Percentiles rank a stretch among this genome's conserved stretches.
phyloP scores from a whole-genome alignment of 2,797 vertebrate species.

The Xerus rutilus region DNA sequence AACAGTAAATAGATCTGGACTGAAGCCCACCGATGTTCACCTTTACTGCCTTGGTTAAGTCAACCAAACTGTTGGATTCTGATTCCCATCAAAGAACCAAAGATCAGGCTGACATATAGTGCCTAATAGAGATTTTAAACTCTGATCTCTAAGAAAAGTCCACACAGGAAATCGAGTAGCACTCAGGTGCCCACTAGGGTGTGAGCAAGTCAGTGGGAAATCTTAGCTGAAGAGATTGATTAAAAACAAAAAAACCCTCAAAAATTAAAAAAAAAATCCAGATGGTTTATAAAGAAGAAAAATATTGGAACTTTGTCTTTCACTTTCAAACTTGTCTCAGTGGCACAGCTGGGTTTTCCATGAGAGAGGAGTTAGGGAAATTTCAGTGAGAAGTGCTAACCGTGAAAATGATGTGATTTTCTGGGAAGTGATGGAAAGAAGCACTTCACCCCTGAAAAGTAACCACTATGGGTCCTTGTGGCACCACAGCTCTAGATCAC shows the following conservation, averaged over 20 bases:
- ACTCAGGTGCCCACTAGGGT: not conserved
- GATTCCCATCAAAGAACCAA: not conserved
- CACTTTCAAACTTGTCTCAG: constrained; percentile 55
- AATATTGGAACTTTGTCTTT: constrained; percentile 9
- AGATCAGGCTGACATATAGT: not conserved
- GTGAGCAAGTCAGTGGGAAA: not conserved
- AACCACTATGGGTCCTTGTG: not conserved
- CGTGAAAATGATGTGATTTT: constrained; percentile 69
- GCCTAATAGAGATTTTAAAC: not conserved
- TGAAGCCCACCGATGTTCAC: not conserved
- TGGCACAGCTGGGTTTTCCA: constrained; percentile 57
- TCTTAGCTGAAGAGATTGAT: not conserved
- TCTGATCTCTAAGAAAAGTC: not conserved
- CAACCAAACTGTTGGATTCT: not conserved
- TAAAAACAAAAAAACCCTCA: not conserved
- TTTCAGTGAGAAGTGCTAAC: constrained; percentile 50
- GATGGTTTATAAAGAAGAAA: constrained; percentile 52
- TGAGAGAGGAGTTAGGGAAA: constrained; percentile 56
- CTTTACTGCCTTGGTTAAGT: not conserved
- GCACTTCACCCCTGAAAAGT: not conserved
- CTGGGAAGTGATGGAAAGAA: not conserved
- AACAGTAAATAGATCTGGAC: not conserved
- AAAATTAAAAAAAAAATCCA: not conserved
- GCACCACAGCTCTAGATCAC: constrained; percentile 14
- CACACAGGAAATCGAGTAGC: rapidly evolving